Evolutionary conservation across 1,140 invertebrate species (phyloP), one percentile per base, ranked within the genome.

Genomic region (Tyrophagus putrescentiae): DNA sequence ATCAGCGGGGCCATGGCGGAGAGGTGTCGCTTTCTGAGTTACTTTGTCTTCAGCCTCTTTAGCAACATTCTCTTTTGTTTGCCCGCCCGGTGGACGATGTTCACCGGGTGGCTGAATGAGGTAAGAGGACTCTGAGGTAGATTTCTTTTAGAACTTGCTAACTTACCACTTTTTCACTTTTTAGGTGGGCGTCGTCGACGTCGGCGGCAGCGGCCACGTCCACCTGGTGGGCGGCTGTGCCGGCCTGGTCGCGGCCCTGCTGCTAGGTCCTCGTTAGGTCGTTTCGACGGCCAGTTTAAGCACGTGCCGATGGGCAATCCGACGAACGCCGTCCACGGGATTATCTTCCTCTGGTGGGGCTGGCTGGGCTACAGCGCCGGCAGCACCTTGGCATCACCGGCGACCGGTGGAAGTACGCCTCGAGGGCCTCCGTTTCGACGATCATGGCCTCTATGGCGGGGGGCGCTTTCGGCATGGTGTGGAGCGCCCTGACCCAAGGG

Each of bases 311-410:
- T 68, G 32, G 66, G 67, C 9, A 66, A 67, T 57, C 65, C 67
- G 1, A 67, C 67, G 1, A 68, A 69, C 45, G 67, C 67, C n/a
- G 23, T 69, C 13, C 56, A 66, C 1, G 67, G 67, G 13, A 50
- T 68, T 16, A 67, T 68, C 39, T 65, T 68, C 65, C 42, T 69
- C 11, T 68, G 72, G 72, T 74, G 72, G 72, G 71, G 72, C 1
- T 73, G 71, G 72, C 65, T 73, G 4, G 72, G 71, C n/a, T 74
- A 72, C 57, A 72, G 70, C 63, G 72, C 71, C 57, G 72, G 72
- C 23, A 70, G 70, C 52, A 72, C 72, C 4, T 70, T 53, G 72
- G 72, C 5, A 72, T 73, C 9, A 68, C 67, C 18, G 68, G 68
- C 1, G 60, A 68, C 16, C 72, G 72, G 62, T 74, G 72, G 72